These are phyloP conservation scores for Drosophila paramelanica DNA, from an alignment of 2,888 invertebrate species.

Conservation along the genomic window DNA sequence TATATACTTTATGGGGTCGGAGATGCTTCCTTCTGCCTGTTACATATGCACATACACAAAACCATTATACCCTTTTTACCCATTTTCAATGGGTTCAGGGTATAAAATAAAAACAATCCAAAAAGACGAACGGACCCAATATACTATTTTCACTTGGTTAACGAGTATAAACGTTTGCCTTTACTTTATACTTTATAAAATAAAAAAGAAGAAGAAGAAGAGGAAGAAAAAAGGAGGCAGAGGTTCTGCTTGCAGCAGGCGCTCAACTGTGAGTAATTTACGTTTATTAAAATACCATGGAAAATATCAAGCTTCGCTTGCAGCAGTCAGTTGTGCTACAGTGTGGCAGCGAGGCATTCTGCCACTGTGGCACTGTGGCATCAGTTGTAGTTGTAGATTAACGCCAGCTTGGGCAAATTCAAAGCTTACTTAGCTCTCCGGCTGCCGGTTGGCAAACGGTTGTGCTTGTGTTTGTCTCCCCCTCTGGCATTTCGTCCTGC, in stretches of 20 bases:
- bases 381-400: slow-evolving; percentile 41
- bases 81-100: too few relatives aligned
- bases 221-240: too few relatives aligned
- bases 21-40: too few relatives aligned
- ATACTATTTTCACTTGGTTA: too few relatives aligned
- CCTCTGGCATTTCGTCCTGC: slow-evolving; percentile 35
- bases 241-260: not conserved
- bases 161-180: not conserved
- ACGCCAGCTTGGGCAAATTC: slow-evolving; percentile 40
- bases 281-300: slow-evolving; percentile 47
- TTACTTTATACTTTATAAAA: slow-evolving; percentile 4
- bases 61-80: too few relatives aligned
- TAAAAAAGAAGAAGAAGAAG: not conserved
- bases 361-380: slow-evolving; percentile 2
- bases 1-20: too few relatives aligned
- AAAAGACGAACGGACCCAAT: too few relatives aligned
- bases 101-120: too few relatives aligned
- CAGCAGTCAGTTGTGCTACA: slow-evolving; percentile 17
- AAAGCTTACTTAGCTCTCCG: slow-evolving; percentile 32
- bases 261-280: slow-evolving; percentile 43
- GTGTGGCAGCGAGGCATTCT: not conserved
- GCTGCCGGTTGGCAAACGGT: slow-evolving; percentile 15
- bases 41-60: too few relatives aligned
- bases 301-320: slow-evolving; percentile 31
- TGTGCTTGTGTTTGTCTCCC: not conserved